phyloP scores from a whole-genome alignment of 2,113 vertebrate genomes.

The Scomber scombrus region DNA sequence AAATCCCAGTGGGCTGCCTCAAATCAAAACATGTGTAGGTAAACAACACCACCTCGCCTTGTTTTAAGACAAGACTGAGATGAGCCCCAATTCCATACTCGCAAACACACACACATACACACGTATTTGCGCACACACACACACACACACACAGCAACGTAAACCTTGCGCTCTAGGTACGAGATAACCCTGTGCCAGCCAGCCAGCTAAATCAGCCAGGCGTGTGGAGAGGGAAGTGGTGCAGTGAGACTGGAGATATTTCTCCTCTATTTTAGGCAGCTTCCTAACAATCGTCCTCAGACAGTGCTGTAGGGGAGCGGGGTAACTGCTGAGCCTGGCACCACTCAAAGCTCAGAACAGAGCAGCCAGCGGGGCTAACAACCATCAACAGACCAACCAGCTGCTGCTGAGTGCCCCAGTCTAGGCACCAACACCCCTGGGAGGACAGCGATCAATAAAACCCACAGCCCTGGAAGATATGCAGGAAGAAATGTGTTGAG shows the following conservation, averaged over 20 bases:
- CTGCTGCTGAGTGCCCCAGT: conserved; percentile 78
- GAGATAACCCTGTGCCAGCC: conserved; percentile 69
- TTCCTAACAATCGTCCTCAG: conserved; percentile 80
- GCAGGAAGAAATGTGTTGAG: conserved; percentile 78
- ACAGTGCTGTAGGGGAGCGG: conserved; percentile 76
- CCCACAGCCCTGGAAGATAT: conserved; percentile 76
- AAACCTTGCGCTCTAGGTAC: conserved; percentile 54
- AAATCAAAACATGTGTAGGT: conserved; percentile 61
- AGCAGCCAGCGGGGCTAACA: conserved; percentile 80
- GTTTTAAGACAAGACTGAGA: conserved; percentile 52
- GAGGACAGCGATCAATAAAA: conserved; percentile 80
- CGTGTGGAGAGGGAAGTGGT: conserved; percentile 76
- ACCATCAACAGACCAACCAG: conserved; percentile 81
- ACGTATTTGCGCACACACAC: conserved; percentile 1
- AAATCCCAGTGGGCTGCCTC: conserved; percentile 52
- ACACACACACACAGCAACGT: conserved; percentile 28
- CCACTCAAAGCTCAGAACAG: conserved; percentile 75
- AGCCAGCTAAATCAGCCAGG: conserved; percentile 73
- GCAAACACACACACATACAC: conserved; percentile 43
- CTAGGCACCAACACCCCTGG: conserved; percentile 78
- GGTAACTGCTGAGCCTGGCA: conserved; percentile 80
- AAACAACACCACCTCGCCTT: conserved; percentile 52
- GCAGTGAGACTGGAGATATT: conserved; percentile 74
- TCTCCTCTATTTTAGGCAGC: conserved; percentile 80
- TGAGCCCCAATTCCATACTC: conserved; percentile 37